These are phyloP conservation scores for Ooceraea biroi DNA, from an alignment of 1,140 invertebrate genomes.

Conservation along the genomic window DNA sequence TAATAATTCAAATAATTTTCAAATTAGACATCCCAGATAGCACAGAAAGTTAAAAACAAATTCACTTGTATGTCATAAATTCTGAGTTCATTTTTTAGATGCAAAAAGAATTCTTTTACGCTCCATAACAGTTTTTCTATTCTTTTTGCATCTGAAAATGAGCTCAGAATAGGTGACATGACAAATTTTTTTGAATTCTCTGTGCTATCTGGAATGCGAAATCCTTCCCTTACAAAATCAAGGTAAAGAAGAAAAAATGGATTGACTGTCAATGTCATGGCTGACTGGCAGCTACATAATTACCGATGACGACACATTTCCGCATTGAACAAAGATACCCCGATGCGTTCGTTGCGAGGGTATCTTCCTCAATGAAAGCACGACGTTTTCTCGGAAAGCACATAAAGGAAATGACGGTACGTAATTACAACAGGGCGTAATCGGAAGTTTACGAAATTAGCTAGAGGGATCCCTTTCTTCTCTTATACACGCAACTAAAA, in stretches of 20 bases:
- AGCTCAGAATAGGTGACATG: too few species aligned
- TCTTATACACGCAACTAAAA: neutral
- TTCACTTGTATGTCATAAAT: too few species aligned
- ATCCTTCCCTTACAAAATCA: conserved; percentile 53
- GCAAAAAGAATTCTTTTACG: too few species aligned
- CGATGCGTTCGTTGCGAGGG: conserved; percentile 6
- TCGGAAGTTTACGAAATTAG: conserved; percentile 62
- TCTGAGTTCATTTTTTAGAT: too few species aligned
- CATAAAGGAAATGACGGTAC: conserved; percentile 56
- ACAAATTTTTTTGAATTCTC: too few species aligned
- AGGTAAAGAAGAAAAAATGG: conserved; percentile 61
- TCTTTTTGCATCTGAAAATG: too few species aligned
- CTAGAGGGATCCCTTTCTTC: conserved; percentile 15
- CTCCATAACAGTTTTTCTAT: too few species aligned
- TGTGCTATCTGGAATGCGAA: neutral
- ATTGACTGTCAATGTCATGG: conserved; percentile 66
- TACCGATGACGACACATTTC: conserved; percentile 70
- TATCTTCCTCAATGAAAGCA: conserved; percentile 12
- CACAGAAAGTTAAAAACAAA: too few species aligned
- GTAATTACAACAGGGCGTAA: conserved; percentile 46
- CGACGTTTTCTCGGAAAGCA: conserved; percentile 67
- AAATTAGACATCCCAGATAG: too few species aligned
- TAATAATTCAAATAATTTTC: too few species aligned
- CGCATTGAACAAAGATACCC: conserved; percentile 61
- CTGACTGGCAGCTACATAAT: conserved; percentile 68